Percentiles rank a stretch among this genome's conserved stretches.
phyloP scores from a whole-genome alignment of 2,113 vertebrate species.

The Galeopterus variegatus region DNA sequence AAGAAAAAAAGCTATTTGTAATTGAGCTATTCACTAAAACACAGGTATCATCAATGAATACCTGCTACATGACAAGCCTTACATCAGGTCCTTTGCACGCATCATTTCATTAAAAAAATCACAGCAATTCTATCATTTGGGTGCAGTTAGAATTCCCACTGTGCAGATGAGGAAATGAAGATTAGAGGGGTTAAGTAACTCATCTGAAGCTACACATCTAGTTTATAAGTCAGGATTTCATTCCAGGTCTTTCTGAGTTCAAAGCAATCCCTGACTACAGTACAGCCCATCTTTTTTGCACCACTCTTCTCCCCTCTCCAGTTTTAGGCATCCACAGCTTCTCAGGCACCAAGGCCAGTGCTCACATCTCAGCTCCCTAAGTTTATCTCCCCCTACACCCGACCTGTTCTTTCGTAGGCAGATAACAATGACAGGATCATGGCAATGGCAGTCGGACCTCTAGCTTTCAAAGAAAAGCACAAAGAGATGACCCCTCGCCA shows the following conservation, averaged over 20 bases:
- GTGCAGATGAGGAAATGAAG: neutral
- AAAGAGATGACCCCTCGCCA: neutral
- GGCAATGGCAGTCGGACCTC: neutral
- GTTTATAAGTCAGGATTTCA: neutral
- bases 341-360: neutral
- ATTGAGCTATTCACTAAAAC: neutral
- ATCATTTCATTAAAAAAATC: constrained; percentile 31
- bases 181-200: neutral
- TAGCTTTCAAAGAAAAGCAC: constrained; percentile 8
- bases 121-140: neutral
- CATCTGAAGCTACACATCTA: neutral
- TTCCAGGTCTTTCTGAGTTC: neutral
- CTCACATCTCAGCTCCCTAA: too few relatives aligned
- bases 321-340: neutral
- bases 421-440: neutral
- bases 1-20: constrained; percentile 23
- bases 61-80: neutral
- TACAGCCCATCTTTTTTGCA: neutral
- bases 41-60: neutral
- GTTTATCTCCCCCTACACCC: too few relatives aligned
- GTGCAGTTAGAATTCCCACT: neutral
- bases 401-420: neutral
- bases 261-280: neutral
- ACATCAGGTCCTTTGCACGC: neutral
- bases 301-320: neutral